These are phyloP conservation scores for Harpalus rufipes DNA, from an alignment of 2,888 invertebrate genomes.

Conservation along the genomic window DNA sequence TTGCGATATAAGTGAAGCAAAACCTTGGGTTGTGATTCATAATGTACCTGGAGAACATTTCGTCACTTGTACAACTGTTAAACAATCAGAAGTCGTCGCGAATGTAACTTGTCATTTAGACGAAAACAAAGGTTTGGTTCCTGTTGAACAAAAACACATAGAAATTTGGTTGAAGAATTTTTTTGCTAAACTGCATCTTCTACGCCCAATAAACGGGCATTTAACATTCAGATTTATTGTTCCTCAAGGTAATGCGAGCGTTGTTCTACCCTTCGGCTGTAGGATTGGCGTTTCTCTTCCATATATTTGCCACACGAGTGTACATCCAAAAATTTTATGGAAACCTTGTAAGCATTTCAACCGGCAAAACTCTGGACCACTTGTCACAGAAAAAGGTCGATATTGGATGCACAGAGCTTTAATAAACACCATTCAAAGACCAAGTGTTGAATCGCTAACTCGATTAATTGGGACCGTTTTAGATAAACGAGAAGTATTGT, in stretches of 20 bases:
- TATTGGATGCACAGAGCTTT: slow-evolving; percentile 83
- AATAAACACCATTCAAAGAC: slow-evolving; percentile 77
- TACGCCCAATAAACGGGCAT: slow-evolving; percentile 86
- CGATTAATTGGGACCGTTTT: slow-evolving; percentile 84
- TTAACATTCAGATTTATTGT: slow-evolving; percentile 88
- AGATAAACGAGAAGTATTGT: slow-evolving; percentile 89
- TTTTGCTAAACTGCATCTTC: slow-evolving; percentile 82
- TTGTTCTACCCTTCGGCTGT: slow-evolving; percentile 83
- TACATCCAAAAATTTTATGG: slow-evolving; percentile 83
- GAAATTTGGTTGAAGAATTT: slow-evolving; percentile 86
- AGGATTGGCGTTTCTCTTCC: slow-evolving; percentile 89
- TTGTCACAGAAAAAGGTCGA: slow-evolving; percentile 77
- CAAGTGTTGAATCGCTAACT: slow-evolving; percentile 79
- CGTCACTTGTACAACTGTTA: slow-evolving; percentile 90
- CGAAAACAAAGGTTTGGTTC: slow-evolving; percentile 83
- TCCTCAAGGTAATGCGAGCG: slow-evolving; percentile 79
- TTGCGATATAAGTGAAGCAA: slow-evolving; percentile 85
- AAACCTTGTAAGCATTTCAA: slow-evolving; percentile 82
- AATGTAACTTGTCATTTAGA: slow-evolving; percentile 90
- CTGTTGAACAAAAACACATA: slow-evolving; percentile 84
- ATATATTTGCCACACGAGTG: slow-evolving; percentile 87
- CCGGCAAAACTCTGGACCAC: slow-evolving; percentile 79
- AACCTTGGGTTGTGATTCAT: slow-evolving; percentile 89
- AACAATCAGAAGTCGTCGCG: slow-evolving; percentile 87
- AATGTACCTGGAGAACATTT: slow-evolving; percentile 88